Evolutionary conservation across 2,113 vertebrate genomes (phyloP).

Genomic region (Mustelus asterias): DNA sequence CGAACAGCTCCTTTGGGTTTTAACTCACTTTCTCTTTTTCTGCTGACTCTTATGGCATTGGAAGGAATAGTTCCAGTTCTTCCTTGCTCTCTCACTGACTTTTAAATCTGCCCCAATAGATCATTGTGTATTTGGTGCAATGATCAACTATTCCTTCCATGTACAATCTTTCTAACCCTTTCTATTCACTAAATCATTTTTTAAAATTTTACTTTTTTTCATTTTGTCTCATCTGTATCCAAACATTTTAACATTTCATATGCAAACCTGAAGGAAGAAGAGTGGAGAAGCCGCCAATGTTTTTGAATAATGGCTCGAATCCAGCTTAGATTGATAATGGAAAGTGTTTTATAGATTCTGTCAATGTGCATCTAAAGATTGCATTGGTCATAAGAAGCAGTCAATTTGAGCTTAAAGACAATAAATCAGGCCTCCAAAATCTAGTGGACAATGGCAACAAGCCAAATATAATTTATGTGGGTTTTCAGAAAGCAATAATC

Average conservation of each 20-base stretch:
- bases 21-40: neutral
- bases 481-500: neutral
- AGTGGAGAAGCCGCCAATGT: neutral
- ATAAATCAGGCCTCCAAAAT: neutral
- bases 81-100: neutral
- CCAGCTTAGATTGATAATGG: neutral
- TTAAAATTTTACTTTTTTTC: neutral
- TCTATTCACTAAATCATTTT: neutral
- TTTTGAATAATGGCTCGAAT: neutral
- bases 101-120: neutral
- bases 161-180: neutral
- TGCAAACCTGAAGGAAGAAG: neutral
- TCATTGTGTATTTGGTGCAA: neutral
- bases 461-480: neutral
- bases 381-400: neutral
- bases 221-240: neutral
- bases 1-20: neutral
- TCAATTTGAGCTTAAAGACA: neutral
- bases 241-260: neutral
- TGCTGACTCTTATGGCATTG: neutral
- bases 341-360: neutral
- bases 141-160: neutral
- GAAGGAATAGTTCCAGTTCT: neutral
- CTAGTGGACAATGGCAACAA: neutral
- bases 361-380: neutral